Evolutionary conservation across 2,888 invertebrate species (phyloP).

Genomic region (Bombylius major): DNA sequence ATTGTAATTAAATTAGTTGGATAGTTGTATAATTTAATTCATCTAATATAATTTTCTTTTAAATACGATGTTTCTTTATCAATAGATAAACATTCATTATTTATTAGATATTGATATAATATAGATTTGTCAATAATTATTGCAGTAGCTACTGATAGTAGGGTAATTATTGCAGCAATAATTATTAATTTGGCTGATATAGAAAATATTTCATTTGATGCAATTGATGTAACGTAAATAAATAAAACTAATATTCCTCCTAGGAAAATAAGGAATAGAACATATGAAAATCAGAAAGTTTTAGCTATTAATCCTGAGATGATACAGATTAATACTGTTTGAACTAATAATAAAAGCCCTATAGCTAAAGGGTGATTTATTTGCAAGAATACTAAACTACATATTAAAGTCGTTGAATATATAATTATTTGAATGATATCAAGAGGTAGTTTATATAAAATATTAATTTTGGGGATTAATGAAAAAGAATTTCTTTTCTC

Average conservation of each 20-base stretch:
- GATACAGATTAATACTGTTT: conserved; percentile 41
- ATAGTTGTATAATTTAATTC: conserved; percentile 43
- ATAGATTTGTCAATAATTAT: conserved; percentile 23
- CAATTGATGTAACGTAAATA: conserved; percentile 50
- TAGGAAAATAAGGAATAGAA: conserved; percentile 48
- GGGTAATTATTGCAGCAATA: too few relatives aligned
- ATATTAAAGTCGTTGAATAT: conserved; percentile 23
- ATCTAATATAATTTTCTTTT: conserved; percentile 37
- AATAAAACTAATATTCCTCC: conserved; percentile 52
- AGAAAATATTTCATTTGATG: conserved; percentile 47
- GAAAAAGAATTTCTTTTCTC: conserved; percentile 43
- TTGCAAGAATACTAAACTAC: conserved; percentile 35
- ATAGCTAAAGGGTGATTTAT: conserved; percentile 42
- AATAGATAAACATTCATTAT: conserved; percentile 31
- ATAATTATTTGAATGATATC: conserved; percentile 30
- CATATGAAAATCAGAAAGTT: conserved; percentile 48
- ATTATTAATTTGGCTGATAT: conserved; percentile 28
- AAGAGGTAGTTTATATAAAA: conserved; percentile 53
- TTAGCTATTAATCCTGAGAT: conserved; percentile 38
- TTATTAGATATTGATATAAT: conserved; percentile 31
- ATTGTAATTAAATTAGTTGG: conserved; percentile 41
- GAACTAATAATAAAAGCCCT: conserved; percentile 42
- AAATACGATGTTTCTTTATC: conserved; percentile 22
- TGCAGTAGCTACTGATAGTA: too few relatives aligned
- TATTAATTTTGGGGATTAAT: conserved; percentile 59